A percentile compares a stretch with the other conserved stretches of the same genome.
These are phyloP conservation scores for Cryptomyrus ogoouensis DNA, from an alignment of 2,113 vertebrate species.

Conservation along the genomic window DNA sequence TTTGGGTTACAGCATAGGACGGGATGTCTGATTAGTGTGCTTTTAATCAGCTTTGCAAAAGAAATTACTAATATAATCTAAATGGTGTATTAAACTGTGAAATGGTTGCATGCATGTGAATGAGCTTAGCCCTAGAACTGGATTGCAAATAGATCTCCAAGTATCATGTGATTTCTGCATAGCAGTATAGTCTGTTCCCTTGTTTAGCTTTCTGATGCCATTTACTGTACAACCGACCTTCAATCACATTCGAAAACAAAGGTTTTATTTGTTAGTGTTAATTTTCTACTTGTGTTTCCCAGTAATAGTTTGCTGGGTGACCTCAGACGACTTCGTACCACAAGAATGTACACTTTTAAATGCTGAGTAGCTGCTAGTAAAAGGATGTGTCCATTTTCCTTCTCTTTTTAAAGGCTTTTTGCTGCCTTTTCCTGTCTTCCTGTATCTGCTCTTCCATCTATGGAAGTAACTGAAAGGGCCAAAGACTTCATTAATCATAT, in stretches of 20 bases:
- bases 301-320: neutral
- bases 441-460: neutral
- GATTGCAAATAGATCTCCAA: neutral
- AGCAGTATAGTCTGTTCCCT: neutral
- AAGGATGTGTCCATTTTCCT: neutral
- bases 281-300: neutral
- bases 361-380: neutral
- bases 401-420: neutral
- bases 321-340: neutral
- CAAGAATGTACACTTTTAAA: neutral
- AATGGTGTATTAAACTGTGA: neutral
- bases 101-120: neutral
- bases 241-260: neutral
- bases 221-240: neutral
- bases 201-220: neutral
- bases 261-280: neutral
- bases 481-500: constrained; percentile 10
- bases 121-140: neutral
- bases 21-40: neutral
- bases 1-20: neutral
- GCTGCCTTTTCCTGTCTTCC: neutral
- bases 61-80: neutral
- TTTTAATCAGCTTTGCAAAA: neutral
- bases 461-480: neutral
- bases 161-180: neutral